These are phyloP conservation scores for Pomatostomus ruficeps DNA, from an alignment of 2,113 vertebrate genomes.

Conservation along the genomic window DNA sequence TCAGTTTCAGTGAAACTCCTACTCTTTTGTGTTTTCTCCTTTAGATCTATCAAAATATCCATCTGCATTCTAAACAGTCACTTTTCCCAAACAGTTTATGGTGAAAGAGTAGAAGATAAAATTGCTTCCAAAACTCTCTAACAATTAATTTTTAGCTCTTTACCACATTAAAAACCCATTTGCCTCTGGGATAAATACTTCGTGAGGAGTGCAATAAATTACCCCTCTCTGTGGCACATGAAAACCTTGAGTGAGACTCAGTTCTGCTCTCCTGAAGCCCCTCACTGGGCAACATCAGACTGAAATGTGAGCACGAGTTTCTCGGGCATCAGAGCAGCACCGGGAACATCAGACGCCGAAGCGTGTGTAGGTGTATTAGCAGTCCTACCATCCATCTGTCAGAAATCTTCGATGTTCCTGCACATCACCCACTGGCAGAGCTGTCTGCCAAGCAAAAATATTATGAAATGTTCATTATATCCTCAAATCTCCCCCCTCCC, in stretches of 20 bases:
- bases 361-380: slow-evolving; percentile 63
- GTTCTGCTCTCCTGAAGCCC: slow-evolving; percentile 9
- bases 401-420: slow-evolving; percentile 63
- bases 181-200: not conserved
- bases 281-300: not conserved
- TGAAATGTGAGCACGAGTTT: not conserved
- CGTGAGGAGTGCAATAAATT: not conserved
- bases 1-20: not conserved
- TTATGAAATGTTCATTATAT: slow-evolving; percentile 59
- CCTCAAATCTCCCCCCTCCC: not conserved
- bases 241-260: not conserved
- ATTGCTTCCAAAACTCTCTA: not conserved
- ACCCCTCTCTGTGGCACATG: not conserved
- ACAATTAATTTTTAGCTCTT: not conserved
- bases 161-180: not conserved
- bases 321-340: slow-evolving; percentile 18
- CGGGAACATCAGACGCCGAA: slow-evolving; percentile 44
- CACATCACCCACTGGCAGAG: slow-evolving; percentile 67
- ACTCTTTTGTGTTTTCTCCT: not conserved
- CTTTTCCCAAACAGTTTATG: not conserved
- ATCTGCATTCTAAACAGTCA: not conserved
- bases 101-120: slow-evolving; percentile 33
- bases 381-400: slow-evolving; percentile 70
- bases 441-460: slow-evolving; percentile 63
- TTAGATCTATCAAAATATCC: not conserved